These are phyloP conservation scores for Bombycilla garrulus DNA, from an alignment of 2,113 vertebrate species.

Conservation along the genomic window DNA sequence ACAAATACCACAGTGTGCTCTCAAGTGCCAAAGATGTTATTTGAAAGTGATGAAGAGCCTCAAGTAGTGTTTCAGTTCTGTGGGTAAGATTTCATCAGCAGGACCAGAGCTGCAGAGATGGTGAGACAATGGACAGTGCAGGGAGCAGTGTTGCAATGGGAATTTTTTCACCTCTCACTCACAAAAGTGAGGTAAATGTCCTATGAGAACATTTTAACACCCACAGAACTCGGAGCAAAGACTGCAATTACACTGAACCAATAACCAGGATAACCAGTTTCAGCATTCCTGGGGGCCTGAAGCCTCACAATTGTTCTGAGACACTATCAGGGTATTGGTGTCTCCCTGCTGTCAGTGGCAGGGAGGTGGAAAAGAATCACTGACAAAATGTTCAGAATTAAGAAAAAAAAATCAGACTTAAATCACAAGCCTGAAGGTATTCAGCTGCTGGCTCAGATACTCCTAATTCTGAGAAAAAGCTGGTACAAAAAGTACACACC, in stretches of 20 bases:
- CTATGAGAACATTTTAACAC: neutral
- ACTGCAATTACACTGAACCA: neutral
- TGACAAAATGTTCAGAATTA: neutral
- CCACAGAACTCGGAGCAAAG: neutral
- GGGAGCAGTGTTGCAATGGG: fast-evolving
- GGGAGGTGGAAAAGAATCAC: neutral
- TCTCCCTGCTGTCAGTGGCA: neutral
- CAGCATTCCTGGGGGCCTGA: neutral
- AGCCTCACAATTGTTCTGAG: neutral
- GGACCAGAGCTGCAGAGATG: neutral
- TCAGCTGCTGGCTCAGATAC: neutral
- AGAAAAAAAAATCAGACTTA: neutral
- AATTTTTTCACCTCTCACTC: neutral
- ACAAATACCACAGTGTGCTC: neutral
- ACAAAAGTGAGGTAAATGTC: neutral
- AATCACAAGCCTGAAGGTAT: neutral
- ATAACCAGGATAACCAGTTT: neutral
- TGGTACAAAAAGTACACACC: conserved; percentile 33
- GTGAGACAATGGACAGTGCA: neutral
- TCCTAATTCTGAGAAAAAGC: conserved; percentile 42
- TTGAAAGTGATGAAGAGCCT: neutral
- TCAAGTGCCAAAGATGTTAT: neutral
- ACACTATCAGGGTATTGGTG: neutral
- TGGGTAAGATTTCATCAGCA: neutral
- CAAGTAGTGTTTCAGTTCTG: neutral